Conservation (phyloP, 2,888 invertebrate genomes). For the Pharmacophagus antenor region DNA sequence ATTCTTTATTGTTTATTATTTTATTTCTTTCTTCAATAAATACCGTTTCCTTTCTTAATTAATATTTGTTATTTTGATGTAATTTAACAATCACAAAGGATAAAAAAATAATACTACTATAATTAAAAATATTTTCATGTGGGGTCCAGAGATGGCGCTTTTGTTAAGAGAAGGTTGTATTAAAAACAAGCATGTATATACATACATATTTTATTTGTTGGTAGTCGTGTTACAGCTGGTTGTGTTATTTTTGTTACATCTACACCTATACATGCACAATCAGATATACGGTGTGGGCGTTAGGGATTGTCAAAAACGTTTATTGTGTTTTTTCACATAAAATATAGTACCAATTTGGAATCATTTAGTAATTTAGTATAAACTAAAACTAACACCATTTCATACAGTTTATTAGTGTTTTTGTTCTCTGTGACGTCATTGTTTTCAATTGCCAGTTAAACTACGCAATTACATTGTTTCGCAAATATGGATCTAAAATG, state of each 20-base stretch:
- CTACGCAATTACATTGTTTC: slow-evolving; percentile 82
- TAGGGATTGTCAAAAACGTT: slow-evolving; percentile 29
- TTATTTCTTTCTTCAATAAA: too few relatives aligned
- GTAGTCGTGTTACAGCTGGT: slow-evolving; percentile 18
- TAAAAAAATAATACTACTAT: background rate
- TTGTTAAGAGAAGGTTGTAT: background rate
- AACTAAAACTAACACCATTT: slow-evolving; percentile 36
- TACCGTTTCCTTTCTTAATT: too few relatives aligned
- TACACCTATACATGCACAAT: slow-evolving; percentile 20
- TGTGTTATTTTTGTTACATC: slow-evolving; percentile 18
- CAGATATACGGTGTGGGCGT: slow-evolving; percentile 22
- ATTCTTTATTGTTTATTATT: too few relatives aligned
- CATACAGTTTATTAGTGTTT: slow-evolving; percentile 59
- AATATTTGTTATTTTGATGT: background rate
- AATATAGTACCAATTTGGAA: slow-evolving; percentile 37
- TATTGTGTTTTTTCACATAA: slow-evolving; percentile 26
- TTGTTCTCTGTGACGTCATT: slow-evolving; percentile 81
- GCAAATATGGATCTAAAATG: slow-evolving; percentile 77
- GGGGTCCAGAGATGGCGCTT: background rate
- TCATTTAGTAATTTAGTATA: slow-evolving; percentile 50
- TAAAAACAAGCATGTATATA: slow-evolving; percentile 5
- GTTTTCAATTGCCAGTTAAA: slow-evolving; percentile 79
- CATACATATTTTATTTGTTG: slow-evolving; percentile 3
- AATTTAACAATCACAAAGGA: background rate
- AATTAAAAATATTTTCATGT: background rate